Evolutionary conservation across 2,797 vertebrate species (phyloP).

Genomic region (Cryptoblepharus egeriae): DNA sequence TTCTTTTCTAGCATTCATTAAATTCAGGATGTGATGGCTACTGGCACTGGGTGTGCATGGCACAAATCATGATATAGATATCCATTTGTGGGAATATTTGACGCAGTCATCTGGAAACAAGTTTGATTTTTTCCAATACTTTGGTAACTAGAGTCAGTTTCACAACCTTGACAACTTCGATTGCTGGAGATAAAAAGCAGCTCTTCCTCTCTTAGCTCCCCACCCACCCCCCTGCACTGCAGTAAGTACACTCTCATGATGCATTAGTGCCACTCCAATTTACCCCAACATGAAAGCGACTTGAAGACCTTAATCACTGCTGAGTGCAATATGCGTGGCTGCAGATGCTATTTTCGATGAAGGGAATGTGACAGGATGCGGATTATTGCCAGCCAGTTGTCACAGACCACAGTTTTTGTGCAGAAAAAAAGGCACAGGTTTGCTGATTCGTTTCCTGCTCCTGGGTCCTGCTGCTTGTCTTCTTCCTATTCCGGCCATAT

Average conservation of each 20-base stretch:
- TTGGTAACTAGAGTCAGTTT: too few species aligned
- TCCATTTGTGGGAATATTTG: background rate
- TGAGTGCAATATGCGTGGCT: background rate
- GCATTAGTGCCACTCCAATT: background rate
- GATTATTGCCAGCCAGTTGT: background rate
- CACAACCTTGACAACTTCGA: background rate
- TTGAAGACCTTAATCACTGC: slow-evolving; percentile 8
- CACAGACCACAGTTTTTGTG: background rate
- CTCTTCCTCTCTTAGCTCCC: background rate
- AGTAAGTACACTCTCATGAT: background rate
- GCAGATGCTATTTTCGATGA: background rate
- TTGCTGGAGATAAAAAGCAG: background rate
- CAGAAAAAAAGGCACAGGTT: background rate
- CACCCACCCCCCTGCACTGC: background rate
- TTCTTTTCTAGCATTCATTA: background rate
- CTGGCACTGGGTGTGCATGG: background rate
- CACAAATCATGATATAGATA: background rate
- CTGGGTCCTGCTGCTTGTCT: slow-evolving; percentile 5
- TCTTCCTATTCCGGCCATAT: background rate
- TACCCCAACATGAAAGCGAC: background rate
- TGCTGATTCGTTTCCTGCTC: background rate
- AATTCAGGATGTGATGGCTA: background rate
- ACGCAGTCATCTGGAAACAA: background rate
- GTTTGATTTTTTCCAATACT: background rate
- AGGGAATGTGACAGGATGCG: slow-evolving; percentile 1